Percentiles rank a stretch among this genome's conserved stretches.
These are phyloP conservation scores for Plestiodon gilberti DNA, from an alignment of 2,113 vertebrate species.

Conservation along the genomic window DNA sequence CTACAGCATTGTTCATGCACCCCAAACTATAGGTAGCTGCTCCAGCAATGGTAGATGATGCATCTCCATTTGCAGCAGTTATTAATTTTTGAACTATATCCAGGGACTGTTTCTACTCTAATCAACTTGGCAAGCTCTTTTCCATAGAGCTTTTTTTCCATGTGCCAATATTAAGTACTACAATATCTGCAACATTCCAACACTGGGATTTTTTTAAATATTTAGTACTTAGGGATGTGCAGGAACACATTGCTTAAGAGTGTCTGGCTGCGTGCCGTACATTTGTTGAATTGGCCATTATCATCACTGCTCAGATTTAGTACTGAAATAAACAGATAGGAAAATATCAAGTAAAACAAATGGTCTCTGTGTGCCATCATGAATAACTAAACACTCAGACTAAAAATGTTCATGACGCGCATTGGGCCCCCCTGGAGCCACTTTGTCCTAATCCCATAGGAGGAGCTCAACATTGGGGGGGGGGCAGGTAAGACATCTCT, in stretches of 20 bases:
- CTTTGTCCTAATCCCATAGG: no score
- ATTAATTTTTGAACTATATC: slow-evolving; percentile 15
- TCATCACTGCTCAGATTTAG: not conserved
- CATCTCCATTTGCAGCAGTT: slow-evolving; percentile 11
- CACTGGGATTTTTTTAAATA: not conserved
- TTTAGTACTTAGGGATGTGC: not conserved
- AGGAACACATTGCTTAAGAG: not conserved
- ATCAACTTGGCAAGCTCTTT: not conserved
- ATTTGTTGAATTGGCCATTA: not conserved
- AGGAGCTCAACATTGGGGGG: no score
- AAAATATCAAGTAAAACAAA: slow-evolving; percentile 11
- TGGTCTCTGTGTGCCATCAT: slow-evolving; percentile 19
- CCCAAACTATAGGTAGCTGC: not conserved
- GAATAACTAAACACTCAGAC: not conserved
- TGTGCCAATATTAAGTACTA: not conserved
- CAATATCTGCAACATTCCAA: not conserved
- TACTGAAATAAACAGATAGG: not conserved
- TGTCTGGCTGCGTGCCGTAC: not conserved
- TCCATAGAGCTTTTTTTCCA: not conserved
- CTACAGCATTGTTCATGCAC: not conserved
- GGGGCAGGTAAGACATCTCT: no score
- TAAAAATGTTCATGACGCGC: not conserved
- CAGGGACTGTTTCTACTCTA: not conserved
- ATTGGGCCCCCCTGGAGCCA: not conserved
- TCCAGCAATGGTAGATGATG: not conserved